Evolutionary conservation across 2,888 invertebrate species (phyloP).

Genomic region (Athalia cordata): DNA sequence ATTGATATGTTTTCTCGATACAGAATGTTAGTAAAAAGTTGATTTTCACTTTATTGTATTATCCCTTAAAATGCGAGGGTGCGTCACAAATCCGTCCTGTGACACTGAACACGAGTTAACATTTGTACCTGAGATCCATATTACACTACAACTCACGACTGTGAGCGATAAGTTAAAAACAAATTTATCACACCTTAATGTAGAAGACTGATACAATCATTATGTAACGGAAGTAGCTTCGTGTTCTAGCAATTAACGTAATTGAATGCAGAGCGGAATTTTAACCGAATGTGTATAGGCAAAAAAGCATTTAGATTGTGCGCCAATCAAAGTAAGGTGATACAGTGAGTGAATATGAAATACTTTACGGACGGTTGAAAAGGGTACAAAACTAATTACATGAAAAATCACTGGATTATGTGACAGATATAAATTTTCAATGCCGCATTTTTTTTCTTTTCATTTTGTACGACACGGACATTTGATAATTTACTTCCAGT

Average conservation of each 20-base stretch:
- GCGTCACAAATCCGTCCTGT: neutral
- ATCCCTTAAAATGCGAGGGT: neutral
- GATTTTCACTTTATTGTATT: neutral
- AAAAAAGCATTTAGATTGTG: neutral
- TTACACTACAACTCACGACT: conserved; percentile 4
- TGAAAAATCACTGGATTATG: conserved; percentile 17
- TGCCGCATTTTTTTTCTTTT: too few species aligned
- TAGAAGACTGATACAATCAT: neutral
- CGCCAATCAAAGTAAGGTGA: neutral
- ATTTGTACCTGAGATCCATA: conserved; percentile 37
- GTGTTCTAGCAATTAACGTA: too few species aligned
- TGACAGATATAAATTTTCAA: conserved; percentile 6
- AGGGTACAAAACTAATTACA: conserved; percentile 23
- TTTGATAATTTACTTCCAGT: neutral
- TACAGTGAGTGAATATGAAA: neutral
- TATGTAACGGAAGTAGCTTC: neutral
- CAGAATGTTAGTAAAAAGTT: neutral
- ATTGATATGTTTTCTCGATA: neutral
- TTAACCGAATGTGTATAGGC: neutral
- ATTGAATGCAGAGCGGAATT: neutral
- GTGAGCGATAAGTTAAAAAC: neutral
- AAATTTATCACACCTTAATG: neutral
- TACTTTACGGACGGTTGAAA: neutral
- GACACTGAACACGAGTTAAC: conserved; percentile 8
- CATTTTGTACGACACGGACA: neutral